phyloP scores from a whole-genome alignment of 2,797 vertebrate species.

The Gadopsis bispinosus region DNA sequence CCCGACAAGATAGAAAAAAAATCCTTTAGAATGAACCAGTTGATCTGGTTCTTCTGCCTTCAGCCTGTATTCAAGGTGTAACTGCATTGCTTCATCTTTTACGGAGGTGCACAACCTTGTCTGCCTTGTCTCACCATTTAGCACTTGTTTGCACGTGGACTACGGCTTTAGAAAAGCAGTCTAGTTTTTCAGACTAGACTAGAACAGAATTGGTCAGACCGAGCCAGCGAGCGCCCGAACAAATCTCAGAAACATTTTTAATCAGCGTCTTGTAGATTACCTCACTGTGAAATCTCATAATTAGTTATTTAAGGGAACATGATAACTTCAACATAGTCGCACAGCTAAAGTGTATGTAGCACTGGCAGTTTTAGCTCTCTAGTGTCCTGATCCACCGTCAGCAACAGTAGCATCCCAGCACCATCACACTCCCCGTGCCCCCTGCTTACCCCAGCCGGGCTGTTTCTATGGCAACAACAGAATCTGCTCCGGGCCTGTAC shows the following conservation, averaged over 20 bases:
- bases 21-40: constrained; percentile 3
- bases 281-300: neutral
- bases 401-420: constrained; percentile 67
- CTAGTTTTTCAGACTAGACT: neutral
- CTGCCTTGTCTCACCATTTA: neutral
- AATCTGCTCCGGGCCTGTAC: constrained; percentile 75
- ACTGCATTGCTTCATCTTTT: neutral
- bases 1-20: neutral
- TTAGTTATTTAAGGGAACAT: neutral
- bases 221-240: neutral
- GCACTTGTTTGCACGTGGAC: neutral
- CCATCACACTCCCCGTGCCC: constrained; percentile 62
- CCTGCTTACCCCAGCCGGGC: constrained; percentile 63
- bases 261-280: neutral
- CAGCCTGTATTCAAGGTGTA: neutral
- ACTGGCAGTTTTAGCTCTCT: constrained; percentile 2
- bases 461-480: constrained; percentile 84
- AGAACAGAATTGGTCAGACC: neutral
- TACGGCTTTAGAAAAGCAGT: neutral
- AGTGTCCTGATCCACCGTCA: constrained; percentile 53
- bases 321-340: neutral
- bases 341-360: neutral
- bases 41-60: constrained; percentile 34
- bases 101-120: constrained; percentile 4
- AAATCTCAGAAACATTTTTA: neutral